phyloP scores from a whole-genome alignment of 30 jellyfish, hydroid and myxozoan genomes.

The Cassiopea andromeda region DNA sequence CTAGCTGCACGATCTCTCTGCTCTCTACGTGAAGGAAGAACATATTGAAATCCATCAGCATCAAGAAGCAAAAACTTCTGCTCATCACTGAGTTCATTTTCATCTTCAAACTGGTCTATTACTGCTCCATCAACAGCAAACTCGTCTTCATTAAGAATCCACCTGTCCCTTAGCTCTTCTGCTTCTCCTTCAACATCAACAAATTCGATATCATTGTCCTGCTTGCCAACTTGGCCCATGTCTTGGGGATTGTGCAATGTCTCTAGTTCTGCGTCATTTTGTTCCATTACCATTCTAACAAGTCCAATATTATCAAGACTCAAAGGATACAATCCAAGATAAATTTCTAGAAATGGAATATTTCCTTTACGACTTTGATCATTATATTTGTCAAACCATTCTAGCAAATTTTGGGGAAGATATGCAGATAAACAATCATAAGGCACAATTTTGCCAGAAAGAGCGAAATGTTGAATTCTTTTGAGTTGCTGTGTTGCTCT shows the following conservation, averaged over 20 bases:
- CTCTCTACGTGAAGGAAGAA: slow-evolving; percentile 48
- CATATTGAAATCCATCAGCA: slow-evolving; percentile 61
- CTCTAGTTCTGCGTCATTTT: neutral
- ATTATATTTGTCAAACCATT: slow-evolving; percentile 2
- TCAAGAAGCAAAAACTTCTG: neutral
- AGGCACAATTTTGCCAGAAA: slow-evolving; percentile 17
- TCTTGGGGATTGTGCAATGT: neutral
- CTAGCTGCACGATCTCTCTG: slow-evolving; percentile 46
- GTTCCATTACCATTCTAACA: neutral
- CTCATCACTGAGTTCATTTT: neutral
- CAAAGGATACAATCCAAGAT: slow-evolving; percentile 30
- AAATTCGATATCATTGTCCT: neutral
- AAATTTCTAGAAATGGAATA: slow-evolving; percentile 47
- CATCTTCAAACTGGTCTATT: neutral
- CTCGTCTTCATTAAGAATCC: slow-evolving; percentile 66
- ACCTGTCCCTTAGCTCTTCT: slow-evolving; percentile 71
- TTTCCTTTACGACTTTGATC: neutral
- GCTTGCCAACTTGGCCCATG: neutral
- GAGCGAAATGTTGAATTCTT: neutral
- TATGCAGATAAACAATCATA: neutral
- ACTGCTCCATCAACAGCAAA: neutral
- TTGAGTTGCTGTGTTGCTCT: neutral
- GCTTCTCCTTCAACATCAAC: slow-evolving; percentile 80
- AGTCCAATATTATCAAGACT: neutral
- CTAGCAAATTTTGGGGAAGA: slow-evolving; percentile 6